Percentiles rank a stretch among this genome's conserved stretches.
Evolutionary conservation across 2,797 vertebrate genomes (phyloP).

Genomic region (Anableps anableps): DNA sequence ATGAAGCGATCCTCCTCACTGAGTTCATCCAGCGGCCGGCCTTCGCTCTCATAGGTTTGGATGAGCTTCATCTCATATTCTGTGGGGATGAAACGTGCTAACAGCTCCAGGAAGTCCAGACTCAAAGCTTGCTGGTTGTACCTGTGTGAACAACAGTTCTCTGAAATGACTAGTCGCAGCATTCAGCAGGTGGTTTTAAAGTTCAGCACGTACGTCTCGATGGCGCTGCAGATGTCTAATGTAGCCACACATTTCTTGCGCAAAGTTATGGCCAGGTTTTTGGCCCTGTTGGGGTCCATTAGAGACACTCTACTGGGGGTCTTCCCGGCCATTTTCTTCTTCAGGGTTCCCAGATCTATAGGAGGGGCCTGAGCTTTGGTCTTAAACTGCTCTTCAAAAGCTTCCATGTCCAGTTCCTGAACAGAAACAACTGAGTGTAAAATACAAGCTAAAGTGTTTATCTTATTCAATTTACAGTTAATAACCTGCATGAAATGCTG

Average conservation of each 20-base stretch:
- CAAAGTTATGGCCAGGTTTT: conserved; percentile 95
- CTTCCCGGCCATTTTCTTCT: conserved; percentile 83
- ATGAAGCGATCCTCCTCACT: conserved; percentile 94
- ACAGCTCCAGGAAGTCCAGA: conserved; percentile 92
- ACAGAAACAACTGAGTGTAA: neutral
- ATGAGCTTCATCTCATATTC: conserved; percentile 89
- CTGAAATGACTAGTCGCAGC: neutral
- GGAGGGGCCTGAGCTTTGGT: conserved; percentile 88
- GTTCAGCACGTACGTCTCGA: conserved; percentile 78
- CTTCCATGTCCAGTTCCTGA: conserved; percentile 92
- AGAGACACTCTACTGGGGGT: conserved; percentile 85
- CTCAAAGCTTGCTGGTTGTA: conserved; percentile 88
- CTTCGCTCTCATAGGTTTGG: conserved; percentile 84
- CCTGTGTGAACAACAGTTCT: conserved; percentile 60
- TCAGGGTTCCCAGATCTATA: conserved; percentile 80
- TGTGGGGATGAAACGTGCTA: conserved; percentile 91
- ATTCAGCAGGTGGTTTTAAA: neutral
- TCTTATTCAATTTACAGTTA: neutral
- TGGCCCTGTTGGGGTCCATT: conserved; percentile 93
- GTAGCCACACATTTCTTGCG: conserved; percentile 88
- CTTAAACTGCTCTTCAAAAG: conserved; percentile 95
- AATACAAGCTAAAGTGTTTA: neutral
- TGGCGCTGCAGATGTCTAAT: conserved; percentile 89
- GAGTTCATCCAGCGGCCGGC: conserved; percentile 84
- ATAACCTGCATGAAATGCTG: neutral